A percentile compares a stretch with the other conserved stretches of the same genome.
phyloP scores from a whole-genome alignment of 2,113 vertebrate genomes.

The Marcusenius ussheri region DNA sequence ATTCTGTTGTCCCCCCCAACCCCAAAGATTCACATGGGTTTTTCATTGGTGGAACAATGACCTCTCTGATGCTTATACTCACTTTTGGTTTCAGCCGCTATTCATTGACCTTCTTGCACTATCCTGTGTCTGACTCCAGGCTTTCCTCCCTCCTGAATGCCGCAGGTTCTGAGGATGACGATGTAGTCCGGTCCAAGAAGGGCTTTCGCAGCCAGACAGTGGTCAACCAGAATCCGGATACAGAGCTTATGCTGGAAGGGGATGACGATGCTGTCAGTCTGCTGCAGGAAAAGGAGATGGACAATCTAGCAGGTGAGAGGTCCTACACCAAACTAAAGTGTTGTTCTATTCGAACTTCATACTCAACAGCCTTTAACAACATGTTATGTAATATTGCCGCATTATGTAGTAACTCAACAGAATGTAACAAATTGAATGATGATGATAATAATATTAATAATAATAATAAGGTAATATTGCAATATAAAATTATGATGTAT shows the following conservation, averaged over 20 bases:
- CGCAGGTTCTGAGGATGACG: conserved; percentile 81
- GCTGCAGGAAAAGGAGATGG: conserved; percentile 95
- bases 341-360: background rate
- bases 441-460: no score
- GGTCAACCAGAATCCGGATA: conserved; percentile 87
- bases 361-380: background rate
- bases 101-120: background rate
- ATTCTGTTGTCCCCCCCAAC: background rate
- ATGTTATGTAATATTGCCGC: no score
- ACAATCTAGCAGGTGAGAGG: conserved; percentile 88
- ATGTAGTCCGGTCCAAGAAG: conserved; percentile 82
- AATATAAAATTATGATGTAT: no score
- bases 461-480: no score
- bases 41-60: background rate
- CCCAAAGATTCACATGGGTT: background rate
- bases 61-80: background rate
- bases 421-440: no score
- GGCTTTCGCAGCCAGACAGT: conserved; percentile 85
- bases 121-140: background rate
- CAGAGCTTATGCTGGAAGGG: conserved; percentile 93
- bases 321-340: background rate
- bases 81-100: background rate
- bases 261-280: conserved; percentile 93
- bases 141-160: conserved; percentile 19
- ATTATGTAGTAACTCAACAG: no score